Base-by-base conservation (phyloP, 2,888 invertebrate species). In the Zaprionus obscuricornis region DNA sequence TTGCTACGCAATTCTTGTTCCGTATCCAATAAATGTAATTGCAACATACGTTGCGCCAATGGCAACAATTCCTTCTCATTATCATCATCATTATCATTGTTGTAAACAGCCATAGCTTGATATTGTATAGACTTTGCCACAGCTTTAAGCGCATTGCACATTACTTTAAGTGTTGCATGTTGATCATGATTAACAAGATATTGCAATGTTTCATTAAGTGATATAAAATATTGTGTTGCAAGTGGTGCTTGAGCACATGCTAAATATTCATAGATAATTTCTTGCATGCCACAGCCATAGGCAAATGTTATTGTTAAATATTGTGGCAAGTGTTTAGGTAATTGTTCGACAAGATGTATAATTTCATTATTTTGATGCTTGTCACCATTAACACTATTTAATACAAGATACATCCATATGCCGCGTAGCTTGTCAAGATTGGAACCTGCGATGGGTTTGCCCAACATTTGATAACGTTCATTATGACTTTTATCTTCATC, bases 361-460 rank as follows among this genome's bases (percentile, higher is more conserved):
- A 51, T 66, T 2, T 67, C 60, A 1, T 56, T 45, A 33, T 64
- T 67, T 4, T 7, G 2, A 1, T 37, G 37, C 8, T 33, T 13
- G 18, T 10, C 18, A 7, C 2, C n/a, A 5, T 47, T 29, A 0
- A 7, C 37, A 4, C 64, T 64, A 3, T 77, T 77, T 0, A 77
- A 8, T 1, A 77, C 3, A 7, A 77, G 11, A 8, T 57, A 62
- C 55, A 65, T 67, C 6, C 74, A 13, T 0, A 58, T 14, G 0
- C 85, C 85, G 6, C 77, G 83, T 13, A 82, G 17, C 17, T 64
- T 39, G n/a, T 82, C 57, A 6, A 50, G 0, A 3, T 71, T 34
- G 6, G 31, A 46, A 0, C 13, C 18, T 0, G 42, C 8, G 4
- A 8, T 20, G 2, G 22, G 26, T 2, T 10, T 17, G 1, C 4